A percentile compares a stretch with the other conserved stretches of the same genome.
These are phyloP conservation scores for Triplophysa yarkandensis DNA, from an alignment of 2,797 vertebrate genomes.

Conservation along the genomic window DNA sequence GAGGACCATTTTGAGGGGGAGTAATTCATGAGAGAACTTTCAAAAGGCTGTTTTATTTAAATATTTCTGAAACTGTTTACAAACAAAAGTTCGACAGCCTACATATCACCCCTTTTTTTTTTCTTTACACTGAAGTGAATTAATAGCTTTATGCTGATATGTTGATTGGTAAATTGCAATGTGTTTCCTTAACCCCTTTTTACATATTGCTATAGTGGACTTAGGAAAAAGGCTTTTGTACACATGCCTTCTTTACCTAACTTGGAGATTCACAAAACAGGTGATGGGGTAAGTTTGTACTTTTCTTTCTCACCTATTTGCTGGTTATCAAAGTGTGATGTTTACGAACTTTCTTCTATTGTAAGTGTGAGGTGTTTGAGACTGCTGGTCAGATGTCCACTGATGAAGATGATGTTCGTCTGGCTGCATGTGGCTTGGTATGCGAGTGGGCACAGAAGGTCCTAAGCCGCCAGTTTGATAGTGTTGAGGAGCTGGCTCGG, in stretches of 20 bases:
- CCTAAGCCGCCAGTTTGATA: conserved; percentile 94
- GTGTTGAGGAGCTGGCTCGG: conserved; percentile 92
- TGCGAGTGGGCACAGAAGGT: conserved; percentile 99
- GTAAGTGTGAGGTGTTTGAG: conserved; percentile 87
- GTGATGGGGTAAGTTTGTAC: conserved; percentile 83
- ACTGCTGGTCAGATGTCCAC: conserved; percentile 82
- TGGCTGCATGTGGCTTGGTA: conserved; percentile 93
- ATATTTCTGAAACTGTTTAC: too few species aligned
- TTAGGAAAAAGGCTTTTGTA: conserved; percentile 96
- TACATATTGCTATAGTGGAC: conserved; percentile 98
- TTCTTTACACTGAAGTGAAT: not conserved
- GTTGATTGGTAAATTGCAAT: conserved; percentile 14
- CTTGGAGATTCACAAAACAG: conserved; percentile 91
- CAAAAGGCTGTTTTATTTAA: too few species aligned
- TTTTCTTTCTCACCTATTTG: not conserved
- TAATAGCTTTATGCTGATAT: not conserved
- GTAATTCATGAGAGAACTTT: too few species aligned
- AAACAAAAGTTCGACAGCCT: too few species aligned
- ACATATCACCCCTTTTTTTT: too few species aligned
- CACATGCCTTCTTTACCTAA: conserved; percentile 95
- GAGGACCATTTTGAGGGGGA: too few species aligned
- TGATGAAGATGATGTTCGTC: conserved; percentile 89
- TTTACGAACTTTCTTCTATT: conserved; percentile 1
- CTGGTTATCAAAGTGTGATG: not conserved
- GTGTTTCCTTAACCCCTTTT: conserved; percentile 81